Conservation (phyloP, 2,797 vertebrate species). For the Malacoctenus gilli region DNA sequence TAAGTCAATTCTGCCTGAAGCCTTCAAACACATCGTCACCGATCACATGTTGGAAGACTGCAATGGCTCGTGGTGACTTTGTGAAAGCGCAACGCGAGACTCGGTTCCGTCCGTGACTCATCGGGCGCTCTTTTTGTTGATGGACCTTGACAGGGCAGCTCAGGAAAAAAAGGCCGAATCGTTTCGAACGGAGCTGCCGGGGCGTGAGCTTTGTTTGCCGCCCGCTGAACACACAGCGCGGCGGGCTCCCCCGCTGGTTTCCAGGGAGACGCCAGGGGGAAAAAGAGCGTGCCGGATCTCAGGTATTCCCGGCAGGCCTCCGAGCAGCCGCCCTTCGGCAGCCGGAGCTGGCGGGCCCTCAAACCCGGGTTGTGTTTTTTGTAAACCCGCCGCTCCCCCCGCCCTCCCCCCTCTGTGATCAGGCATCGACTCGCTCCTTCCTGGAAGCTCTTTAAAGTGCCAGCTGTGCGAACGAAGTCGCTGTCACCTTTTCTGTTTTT, state of each 20-base stretch:
- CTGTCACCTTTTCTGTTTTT: too few species aligned
- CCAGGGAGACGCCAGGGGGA: conserved; percentile 57
- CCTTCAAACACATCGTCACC: too few species aligned
- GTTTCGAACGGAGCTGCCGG: conserved; percentile 53
- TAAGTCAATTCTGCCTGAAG: too few species aligned
- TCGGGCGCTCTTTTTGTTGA: too few species aligned
- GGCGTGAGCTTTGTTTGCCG: conserved; percentile 55
- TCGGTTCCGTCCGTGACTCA: too few species aligned
- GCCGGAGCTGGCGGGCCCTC: conserved; percentile 56
- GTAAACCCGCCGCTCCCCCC: conserved; percentile 49
- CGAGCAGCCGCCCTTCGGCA: conserved; percentile 48
- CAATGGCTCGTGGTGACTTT: too few species aligned
- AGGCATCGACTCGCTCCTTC: conserved; percentile 51
- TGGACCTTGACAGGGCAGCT: too few species aligned
- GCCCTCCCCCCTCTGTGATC: conserved; percentile 29
- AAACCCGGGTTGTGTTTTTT: conserved; percentile 47
- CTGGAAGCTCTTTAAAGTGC: conserved; percentile 55
- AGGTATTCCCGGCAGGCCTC: conserved; percentile 62
- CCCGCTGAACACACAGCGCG: conserved; percentile 40
- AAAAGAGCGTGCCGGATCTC: conserved; percentile 55
- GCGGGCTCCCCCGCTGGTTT: conserved; percentile 59
- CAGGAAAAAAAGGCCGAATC: conserved; percentile 33
- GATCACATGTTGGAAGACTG: too few species aligned
- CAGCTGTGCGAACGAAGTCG: conserved; percentile 39
- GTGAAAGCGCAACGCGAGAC: too few species aligned